Evolutionary conservation across 2,888 invertebrate species (phyloP).

Genomic region (Parnassius orleans): DNA sequence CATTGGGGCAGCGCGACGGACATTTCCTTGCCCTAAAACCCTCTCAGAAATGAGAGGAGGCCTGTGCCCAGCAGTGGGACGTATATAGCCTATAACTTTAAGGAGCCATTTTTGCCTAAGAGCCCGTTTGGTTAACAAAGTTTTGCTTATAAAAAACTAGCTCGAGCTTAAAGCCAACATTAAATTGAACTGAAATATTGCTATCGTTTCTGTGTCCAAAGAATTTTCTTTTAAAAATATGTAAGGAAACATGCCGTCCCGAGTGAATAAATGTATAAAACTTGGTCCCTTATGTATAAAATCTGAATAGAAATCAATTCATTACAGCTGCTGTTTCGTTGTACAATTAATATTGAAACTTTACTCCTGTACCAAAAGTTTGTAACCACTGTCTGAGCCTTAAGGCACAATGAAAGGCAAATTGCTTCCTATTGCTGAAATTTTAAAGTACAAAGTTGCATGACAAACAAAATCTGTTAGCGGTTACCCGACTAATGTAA

Average conservation of each 20-base stretch:
- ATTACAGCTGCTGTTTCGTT: constrained; percentile 27
- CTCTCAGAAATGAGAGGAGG: no score
- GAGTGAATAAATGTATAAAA: constrained; percentile 1
- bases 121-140: no score
- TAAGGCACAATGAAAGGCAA: constrained; percentile 15
- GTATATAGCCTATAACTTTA: no score
- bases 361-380: constrained; percentile 27
- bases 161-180: no score
- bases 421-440: constrained; percentile 27
- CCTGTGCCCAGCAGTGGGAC: no score
- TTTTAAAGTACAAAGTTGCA: constrained; percentile 27
- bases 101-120: no score
- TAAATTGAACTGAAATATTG: no score
- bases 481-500: constrained; percentile 31
- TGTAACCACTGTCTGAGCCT: constrained; percentile 24
- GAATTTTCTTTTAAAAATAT: no score
- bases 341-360: constrained; percentile 33
- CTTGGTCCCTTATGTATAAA: constrained; percentile 12
- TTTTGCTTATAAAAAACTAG: no score
- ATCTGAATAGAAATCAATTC: constrained; percentile 29
- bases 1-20: no score
- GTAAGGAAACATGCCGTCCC: not conserved
- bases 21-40: no score
- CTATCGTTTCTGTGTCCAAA: no score
- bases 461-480: constrained; percentile 20